These are phyloP conservation scores for Oxygymnocypris stewartii DNA, from an alignment of 2,113 vertebrate species.

Conservation along the genomic window DNA sequence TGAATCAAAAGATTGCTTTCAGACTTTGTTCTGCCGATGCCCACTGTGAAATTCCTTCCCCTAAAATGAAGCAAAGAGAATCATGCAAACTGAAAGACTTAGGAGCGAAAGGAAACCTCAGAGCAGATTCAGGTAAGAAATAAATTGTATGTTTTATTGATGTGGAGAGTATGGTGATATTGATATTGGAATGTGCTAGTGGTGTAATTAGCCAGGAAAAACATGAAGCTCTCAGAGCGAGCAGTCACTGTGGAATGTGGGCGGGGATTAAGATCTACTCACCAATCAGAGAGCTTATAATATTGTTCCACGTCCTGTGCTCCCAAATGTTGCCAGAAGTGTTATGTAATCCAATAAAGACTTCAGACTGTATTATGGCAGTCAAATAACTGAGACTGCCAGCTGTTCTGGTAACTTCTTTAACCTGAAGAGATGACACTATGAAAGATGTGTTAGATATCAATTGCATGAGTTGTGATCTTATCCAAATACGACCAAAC, in stretches of 20 bases:
- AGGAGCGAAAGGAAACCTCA: neutral
- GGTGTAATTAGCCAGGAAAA: conserved; percentile 56
- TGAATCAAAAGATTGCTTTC: conserved; percentile 35
- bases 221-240: conserved; percentile 52
- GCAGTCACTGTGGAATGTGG: conserved; percentile 65
- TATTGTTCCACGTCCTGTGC: conserved; percentile 57
- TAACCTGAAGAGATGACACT: conserved; percentile 34
- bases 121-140: conserved; percentile 29
- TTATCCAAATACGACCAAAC: neutral
- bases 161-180: conserved; percentile 58
- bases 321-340: conserved; percentile 60
- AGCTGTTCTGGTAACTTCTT: conserved; percentile 33
- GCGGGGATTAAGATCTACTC: conserved; percentile 58
- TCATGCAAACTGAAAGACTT: neutral
- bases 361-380: conserved; percentile 63
- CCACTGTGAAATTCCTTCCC: conserved; percentile 19
- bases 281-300: conserved; percentile 54
- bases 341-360: conserved; percentile 74
- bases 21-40: conserved; percentile 9
- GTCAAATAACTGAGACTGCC: conserved; percentile 49
- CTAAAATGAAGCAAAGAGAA: conserved; percentile 16
- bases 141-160: conserved; percentile 36
- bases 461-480: neutral
- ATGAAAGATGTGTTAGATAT: conserved; percentile 3
- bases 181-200: conserved; percentile 50